Evolutionary conservation across 1,140 invertebrate species (phyloP).

Genomic region (Listronotus bonariensis): DNA sequence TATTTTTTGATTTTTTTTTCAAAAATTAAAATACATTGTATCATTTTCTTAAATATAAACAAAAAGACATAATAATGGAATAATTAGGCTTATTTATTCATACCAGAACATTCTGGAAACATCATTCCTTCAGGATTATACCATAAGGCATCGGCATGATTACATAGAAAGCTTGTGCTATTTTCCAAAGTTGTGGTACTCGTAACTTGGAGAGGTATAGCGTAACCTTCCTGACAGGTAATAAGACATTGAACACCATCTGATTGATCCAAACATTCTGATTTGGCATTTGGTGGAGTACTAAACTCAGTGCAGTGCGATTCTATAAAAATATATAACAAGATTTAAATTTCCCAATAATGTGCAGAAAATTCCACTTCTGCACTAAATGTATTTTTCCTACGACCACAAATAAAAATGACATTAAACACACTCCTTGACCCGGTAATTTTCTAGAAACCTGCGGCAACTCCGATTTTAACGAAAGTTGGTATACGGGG

Average conservation of each 20-base stretch:
- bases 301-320: conserved; percentile 63
- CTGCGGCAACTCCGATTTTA: too few relatives aligned
- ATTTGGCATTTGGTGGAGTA: conserved; percentile 62
- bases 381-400: too few relatives aligned
- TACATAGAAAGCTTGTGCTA: conserved; percentile 46
- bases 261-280: conserved; percentile 59
- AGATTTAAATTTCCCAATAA: too few relatives aligned
- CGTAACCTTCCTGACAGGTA: conserved; percentile 66
- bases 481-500: too few relatives aligned
- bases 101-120: conserved; percentile 64
- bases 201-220: conserved; percentile 54
- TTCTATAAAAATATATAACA: conserved; percentile 52
- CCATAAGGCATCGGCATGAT: conserved; percentile 47
- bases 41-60: too few relatives aligned
- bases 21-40: too few relatives aligned
- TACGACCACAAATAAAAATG: too few relatives aligned
- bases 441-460: too few relatives aligned
- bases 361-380: too few relatives aligned
- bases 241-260: conserved; percentile 62
- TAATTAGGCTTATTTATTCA: neutral
- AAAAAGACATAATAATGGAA: too few relatives aligned
- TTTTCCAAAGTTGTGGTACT: conserved; percentile 25
- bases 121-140: conserved; percentile 48
- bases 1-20: too few relatives aligned
- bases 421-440: too few relatives aligned